Percentiles rank a stretch among this genome's conserved stretches.
phyloP scores from a whole-genome alignment of 2,888 invertebrate species.

The Plebejus argus region DNA sequence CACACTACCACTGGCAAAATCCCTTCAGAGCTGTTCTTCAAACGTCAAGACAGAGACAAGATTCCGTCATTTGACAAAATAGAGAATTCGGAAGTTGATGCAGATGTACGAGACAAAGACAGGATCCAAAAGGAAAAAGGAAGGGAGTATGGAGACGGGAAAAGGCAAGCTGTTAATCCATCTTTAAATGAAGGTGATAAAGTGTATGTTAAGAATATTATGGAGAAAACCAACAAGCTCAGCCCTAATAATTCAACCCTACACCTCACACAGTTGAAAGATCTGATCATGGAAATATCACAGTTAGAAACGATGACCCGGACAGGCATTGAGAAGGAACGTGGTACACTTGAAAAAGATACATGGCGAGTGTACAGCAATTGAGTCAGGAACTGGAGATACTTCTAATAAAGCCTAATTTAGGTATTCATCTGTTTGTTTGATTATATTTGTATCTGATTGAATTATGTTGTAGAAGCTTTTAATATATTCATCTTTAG shows the following conservation, averaged over 20 bases:
- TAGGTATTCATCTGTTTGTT: neutral
- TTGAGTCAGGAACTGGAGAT: constrained; percentile 5
- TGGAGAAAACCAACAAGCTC: constrained; percentile 37
- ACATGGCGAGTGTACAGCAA: constrained; percentile 8
- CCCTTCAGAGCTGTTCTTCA: constrained; percentile 45
- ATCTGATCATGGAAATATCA: constrained; percentile 30
- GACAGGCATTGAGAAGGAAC: constrained; percentile 35
- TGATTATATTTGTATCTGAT: neutral
- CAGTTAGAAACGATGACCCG: constrained; percentile 36
- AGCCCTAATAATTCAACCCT: constrained; percentile 32
- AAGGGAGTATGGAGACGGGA: constrained; percentile 33
- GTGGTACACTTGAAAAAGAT: constrained; percentile 5
- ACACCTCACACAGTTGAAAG: constrained; percentile 26
- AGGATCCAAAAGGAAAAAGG: constrained; percentile 36
- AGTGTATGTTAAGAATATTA: constrained; percentile 39
- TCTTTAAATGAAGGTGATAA: constrained; percentile 27
- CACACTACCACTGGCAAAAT: constrained; percentile 49
- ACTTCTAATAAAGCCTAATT: constrained; percentile 1
- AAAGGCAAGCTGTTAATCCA: constrained; percentile 34
- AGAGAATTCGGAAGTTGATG: constrained; percentile 34
- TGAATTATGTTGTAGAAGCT: neutral
- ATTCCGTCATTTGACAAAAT: constrained; percentile 37
- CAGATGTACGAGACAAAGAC: constrained; percentile 35
- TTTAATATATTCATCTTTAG: neutral
- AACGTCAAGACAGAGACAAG: constrained; percentile 47